Conservation (phyloP, 2,797 vertebrate genomes). For the Carduelis carduelis region DNA sequence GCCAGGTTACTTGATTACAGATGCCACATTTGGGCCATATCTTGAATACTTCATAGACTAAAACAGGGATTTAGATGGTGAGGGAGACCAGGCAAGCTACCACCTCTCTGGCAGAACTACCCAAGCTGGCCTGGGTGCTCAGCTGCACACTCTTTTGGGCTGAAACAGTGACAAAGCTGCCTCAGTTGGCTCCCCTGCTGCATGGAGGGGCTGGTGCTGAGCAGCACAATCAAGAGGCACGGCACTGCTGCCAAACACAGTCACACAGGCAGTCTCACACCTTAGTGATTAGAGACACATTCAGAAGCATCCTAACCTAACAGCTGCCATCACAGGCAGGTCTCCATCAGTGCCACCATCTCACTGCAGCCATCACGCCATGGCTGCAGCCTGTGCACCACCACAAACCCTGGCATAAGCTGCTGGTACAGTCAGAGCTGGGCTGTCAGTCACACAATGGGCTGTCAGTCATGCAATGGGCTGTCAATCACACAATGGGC, state of each 20-base stretch:
- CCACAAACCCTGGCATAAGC: neutral
- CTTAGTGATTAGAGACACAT: neutral
- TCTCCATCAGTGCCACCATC: neutral
- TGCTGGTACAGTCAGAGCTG: neutral
- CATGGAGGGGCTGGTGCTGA: neutral
- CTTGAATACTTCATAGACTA: neutral
- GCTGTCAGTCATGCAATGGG: too few species aligned
- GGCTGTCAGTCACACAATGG: fast-evolving
- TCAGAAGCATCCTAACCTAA: neutral
- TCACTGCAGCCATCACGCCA: neutral
- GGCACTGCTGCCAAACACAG: neutral
- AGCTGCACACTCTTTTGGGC: neutral
- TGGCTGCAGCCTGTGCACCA: neutral
- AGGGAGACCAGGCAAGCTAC: neutral
- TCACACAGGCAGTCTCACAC: neutral
- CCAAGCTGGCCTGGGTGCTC: neutral
- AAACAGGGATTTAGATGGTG: neutral
- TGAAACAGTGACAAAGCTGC: neutral
- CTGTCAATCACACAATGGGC: too few species aligned
- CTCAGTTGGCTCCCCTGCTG: neutral
- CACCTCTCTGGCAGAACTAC: neutral
- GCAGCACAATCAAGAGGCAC: fast-evolving
- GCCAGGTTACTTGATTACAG: neutral
- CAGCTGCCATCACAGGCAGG: neutral
- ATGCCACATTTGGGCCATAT: neutral